These are phyloP conservation scores for Dioctria rufipes DNA, from an alignment of 2,888 invertebrate species.

Conservation along the genomic window DNA sequence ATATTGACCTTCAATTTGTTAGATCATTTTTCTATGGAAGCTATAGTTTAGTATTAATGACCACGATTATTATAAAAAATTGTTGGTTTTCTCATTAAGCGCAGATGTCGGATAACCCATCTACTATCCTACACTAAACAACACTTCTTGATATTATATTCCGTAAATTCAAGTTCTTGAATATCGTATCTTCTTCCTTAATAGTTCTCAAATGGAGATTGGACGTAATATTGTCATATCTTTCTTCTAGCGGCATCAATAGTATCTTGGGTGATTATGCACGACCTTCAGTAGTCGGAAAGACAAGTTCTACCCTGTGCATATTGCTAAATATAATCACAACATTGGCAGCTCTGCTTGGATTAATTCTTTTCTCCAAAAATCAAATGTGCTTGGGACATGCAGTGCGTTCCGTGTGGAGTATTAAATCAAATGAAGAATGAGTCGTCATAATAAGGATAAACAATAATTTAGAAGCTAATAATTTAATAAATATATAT, in stretches of 20 bases:
- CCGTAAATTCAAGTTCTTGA: no score
- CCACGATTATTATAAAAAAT: no score
- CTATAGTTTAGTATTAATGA: no score
- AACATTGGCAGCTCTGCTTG: constrained; percentile 10
- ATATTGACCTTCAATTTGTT: no score
- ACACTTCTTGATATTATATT: no score
- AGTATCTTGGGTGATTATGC: background rate
- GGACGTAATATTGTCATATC: background rate
- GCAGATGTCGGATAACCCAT: no score
- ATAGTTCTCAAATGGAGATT: no score
- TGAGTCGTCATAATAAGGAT: background rate
- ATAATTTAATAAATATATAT: background rate
- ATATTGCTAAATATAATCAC: background rate
- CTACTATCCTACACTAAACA: no score
- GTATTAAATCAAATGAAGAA: background rate
- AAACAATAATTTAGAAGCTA: background rate
- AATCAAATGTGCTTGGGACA: constrained; percentile 11
- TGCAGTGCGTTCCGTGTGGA: background rate
- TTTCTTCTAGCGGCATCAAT: background rate
- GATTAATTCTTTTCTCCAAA: constrained; percentile 5
- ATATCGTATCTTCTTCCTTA: no score
- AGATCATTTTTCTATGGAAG: no score
- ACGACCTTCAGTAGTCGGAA: constrained; percentile 12
- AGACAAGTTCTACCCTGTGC: background rate
- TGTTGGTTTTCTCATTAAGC: no score